Percentiles rank a stretch among this genome's conserved stretches.
Conservation (phyloP, 2,113 vertebrate species). For the Vicugna pacos region DNA sequence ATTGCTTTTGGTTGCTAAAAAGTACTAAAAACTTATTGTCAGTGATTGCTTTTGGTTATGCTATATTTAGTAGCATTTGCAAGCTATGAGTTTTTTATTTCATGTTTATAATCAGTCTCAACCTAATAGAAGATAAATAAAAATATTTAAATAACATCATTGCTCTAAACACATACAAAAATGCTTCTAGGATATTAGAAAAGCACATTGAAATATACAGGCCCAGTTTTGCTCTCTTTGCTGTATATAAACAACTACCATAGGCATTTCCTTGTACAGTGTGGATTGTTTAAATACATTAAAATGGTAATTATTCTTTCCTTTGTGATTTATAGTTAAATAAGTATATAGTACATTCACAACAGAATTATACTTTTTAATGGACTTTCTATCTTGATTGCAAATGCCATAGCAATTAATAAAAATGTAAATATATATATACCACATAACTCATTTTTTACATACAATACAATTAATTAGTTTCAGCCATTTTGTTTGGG, state of each 20-base stretch:
- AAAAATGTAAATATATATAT: not conserved
- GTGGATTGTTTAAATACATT: not conserved
- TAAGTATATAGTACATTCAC: not conserved
- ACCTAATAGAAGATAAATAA: not conserved
- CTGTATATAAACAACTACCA: not conserved
- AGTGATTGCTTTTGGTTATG: not conserved
- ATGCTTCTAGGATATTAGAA: not conserved
- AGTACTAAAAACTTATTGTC: not conserved
- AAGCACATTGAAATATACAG: not conserved
- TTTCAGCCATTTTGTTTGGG: not conserved
- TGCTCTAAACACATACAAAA: not conserved
- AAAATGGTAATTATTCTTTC: not conserved
- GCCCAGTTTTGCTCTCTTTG: not conserved
- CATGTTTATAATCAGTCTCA: slow-evolving; percentile 20
- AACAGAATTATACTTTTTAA: not conserved
- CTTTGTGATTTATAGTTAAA: slow-evolving; percentile 24
- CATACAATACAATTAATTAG: not conserved
- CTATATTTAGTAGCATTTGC: not conserved
- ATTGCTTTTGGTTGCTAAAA: not conserved
- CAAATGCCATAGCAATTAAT: not conserved
- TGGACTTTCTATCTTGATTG: not conserved
- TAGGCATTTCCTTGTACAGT: not conserved
- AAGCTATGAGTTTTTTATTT: not conserved
- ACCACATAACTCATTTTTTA: not conserved
- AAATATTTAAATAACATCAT: not conserved